Conservation (phyloP, 2,888 invertebrate species). For the Dioctria linearis region DNA sequence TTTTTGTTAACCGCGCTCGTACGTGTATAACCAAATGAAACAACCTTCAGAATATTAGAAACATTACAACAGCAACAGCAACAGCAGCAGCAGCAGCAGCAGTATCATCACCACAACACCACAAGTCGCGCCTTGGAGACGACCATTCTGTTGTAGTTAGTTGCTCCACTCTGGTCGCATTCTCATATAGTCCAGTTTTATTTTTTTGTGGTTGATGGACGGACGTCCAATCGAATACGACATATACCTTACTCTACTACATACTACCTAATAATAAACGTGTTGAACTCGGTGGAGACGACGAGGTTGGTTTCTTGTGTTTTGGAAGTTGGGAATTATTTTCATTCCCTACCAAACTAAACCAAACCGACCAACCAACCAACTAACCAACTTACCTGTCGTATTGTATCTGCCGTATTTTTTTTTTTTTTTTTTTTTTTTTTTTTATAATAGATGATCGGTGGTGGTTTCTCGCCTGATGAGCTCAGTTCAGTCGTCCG, state of each 20-base stretch:
- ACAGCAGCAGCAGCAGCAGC: no score
- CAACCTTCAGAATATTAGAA: conserved; percentile 34
- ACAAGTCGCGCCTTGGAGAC: conserved; percentile 7
- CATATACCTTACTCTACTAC: conserved; percentile 3
- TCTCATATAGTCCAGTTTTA: conserved; percentile 35
- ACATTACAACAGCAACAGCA: conserved; percentile 31
- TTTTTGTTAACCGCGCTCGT: neutral
- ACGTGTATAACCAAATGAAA: conserved; percentile 26
- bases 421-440: no score
- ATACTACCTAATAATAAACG: neutral
- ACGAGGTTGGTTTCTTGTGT: neutral
- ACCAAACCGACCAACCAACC: no score
- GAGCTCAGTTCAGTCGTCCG: conserved; percentile 36
- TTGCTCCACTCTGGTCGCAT: neutral
- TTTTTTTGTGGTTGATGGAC: conserved; percentile 14
- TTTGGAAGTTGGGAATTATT: neutral
- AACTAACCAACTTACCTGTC: conserved; percentile 4
- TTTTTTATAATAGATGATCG: conserved; percentile 14
- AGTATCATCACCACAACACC: neutral
- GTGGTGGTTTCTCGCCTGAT: conserved; percentile 42
- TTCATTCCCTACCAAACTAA: no score
- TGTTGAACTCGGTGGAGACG: neutral
- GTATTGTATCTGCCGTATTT: neutral
- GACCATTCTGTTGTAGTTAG: neutral
- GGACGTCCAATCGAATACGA: conserved; percentile 12